Percentiles rank a stretch among this genome's conserved stretches.
Evolutionary conservation across 2,113 vertebrate genomes (phyloP).

Genomic region (Corvus moneduloides): DNA sequence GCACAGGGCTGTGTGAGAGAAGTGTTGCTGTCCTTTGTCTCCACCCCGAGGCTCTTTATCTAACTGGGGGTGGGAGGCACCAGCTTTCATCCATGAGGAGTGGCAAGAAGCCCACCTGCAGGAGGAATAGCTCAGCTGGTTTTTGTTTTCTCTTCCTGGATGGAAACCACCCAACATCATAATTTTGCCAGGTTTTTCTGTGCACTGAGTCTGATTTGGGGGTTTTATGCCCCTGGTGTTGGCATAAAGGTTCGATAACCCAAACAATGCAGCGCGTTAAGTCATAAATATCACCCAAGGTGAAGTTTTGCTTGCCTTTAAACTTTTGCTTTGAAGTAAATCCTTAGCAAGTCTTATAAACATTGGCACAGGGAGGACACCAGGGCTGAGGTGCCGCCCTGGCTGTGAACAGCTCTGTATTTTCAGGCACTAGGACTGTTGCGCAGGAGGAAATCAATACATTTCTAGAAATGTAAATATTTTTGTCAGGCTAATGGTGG

Average conservation of each 20-base stretch:
- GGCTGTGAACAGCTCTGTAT: not conserved
- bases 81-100: not conserved
- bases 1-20: not conserved
- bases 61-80: not conserved
- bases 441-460: not conserved
- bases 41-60: not conserved
- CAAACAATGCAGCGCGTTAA: not conserved
- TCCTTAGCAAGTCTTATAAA: not conserved
- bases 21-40: not conserved
- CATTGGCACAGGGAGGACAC: not conserved
- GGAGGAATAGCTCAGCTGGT: rapidly evolving
- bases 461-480: conserved; percentile 20
- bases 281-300: not conserved
- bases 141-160: not conserved
- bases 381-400: not conserved
- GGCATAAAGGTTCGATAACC: not conserved
- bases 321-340: conserved; percentile 3
- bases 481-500: not conserved
- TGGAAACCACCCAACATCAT: not conserved
- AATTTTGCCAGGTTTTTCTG: not conserved
- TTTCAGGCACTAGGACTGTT: not conserved
- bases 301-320: not conserved
- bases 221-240: not conserved
- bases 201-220: not conserved
- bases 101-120: not conserved